Conservation (phyloP, 2,888 invertebrate genomes). For the Cataglyphis albicans region DNA sequence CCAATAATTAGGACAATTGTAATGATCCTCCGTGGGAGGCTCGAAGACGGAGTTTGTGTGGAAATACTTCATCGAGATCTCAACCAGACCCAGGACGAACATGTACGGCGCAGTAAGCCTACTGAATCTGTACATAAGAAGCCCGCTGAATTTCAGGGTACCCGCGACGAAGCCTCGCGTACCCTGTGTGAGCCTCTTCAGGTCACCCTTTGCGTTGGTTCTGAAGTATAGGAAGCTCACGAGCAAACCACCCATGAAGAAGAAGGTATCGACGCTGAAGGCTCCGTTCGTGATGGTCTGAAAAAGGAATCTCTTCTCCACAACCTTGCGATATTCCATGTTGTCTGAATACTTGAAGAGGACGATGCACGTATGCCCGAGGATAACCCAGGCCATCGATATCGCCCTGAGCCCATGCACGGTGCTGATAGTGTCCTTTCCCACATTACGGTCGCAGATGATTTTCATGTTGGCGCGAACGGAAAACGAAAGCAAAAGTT, state of each 20-base stretch:
- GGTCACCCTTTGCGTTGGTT: conserved; percentile 86
- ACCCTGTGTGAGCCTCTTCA: conserved; percentile 88
- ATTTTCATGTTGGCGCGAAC: conserved; percentile 82
- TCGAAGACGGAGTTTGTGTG: conserved; percentile 93
- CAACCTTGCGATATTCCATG: conserved; percentile 84
- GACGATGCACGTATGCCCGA: conserved; percentile 88
- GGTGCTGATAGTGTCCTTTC: conserved; percentile 85
- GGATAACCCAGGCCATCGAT: conserved; percentile 86
- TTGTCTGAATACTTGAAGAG: conserved; percentile 95
- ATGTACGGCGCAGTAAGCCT: conserved; percentile 94
- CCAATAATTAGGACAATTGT: conserved; percentile 94
- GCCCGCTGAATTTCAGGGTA: conserved; percentile 89
- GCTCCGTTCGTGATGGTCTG: conserved; percentile 86
- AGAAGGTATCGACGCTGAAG: conserved; percentile 86
- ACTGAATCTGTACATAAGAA: conserved; percentile 90
- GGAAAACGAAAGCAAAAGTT: conserved; percentile 85
- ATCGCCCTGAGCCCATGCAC: conserved; percentile 85
- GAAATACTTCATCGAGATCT: conserved; percentile 95
- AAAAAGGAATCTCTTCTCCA: conserved; percentile 85
- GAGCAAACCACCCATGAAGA: conserved; percentile 90
- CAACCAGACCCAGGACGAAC: conserved; percentile 93
- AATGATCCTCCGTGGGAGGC: conserved; percentile 93
- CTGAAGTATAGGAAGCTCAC: conserved; percentile 95
- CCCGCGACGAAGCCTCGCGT: conserved; percentile 83
- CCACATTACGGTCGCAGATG: conserved; percentile 84